phyloP scores from a whole-genome alignment of 2,888 invertebrate genomes.

The Bugulina stolonifera region DNA sequence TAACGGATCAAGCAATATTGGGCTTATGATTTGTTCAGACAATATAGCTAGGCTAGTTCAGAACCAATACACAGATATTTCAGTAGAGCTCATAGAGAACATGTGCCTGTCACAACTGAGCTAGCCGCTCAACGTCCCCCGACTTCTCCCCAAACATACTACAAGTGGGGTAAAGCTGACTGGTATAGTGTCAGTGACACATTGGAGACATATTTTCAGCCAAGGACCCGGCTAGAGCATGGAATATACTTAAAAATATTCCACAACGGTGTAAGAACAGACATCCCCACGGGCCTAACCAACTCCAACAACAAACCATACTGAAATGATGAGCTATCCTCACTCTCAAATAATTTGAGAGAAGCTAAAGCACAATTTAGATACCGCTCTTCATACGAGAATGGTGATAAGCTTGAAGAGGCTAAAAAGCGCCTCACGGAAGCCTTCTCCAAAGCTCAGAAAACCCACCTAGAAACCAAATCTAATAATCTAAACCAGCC shows the following conservation, averaged over 20 bases:
- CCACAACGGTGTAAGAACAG: neutral
- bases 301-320: neutral
- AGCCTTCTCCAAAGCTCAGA: neutral
- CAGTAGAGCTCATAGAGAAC: neutral
- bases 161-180: neutral
- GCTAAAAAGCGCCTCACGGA: neutral
- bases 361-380: neutral
- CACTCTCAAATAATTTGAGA: neutral
- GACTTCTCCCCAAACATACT: neutral
- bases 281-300: neutral
- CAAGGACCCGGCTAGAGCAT: neutral
- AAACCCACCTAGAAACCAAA: neutral
- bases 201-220: neutral
- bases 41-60: neutral
- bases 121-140: neutral
- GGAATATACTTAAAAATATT: neutral
- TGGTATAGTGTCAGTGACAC: neutral
- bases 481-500: neutral
- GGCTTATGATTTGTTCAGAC: neutral
- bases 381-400: neutral
- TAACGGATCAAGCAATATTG: neutral
- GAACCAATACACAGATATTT: neutral
- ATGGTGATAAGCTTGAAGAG: neutral
- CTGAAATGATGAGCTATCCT: neutral
- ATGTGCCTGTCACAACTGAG: neutral